A percentile compares a stretch with the other conserved stretches of the same genome.
These are phyloP conservation scores for Dryomyza anilis DNA, from an alignment of 2,888 invertebrate genomes.

Conservation along the genomic window DNA sequence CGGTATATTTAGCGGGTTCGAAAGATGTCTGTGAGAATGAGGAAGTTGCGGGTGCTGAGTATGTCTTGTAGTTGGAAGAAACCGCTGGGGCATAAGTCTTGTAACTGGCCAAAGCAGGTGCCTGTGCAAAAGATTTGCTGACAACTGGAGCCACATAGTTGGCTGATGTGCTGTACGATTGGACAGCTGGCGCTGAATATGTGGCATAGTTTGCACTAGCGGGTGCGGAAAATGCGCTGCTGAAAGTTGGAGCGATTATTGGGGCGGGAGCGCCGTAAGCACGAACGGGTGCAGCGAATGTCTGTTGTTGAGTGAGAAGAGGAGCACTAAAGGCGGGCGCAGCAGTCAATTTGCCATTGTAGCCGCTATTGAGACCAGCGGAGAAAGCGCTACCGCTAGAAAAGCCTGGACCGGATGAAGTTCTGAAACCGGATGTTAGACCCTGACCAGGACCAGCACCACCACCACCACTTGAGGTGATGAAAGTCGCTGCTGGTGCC, in stretches of 20 bases:
- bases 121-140: too few relatives aligned
- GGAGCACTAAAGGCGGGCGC: background rate
- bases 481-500: too few relatives aligned
- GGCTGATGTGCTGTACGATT: background rate
- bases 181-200: slow-evolving; percentile 10
- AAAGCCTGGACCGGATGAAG: too few relatives aligned
- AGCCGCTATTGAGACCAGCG: too few relatives aligned
- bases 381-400: too few relatives aligned
- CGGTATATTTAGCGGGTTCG: background rate
- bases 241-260: slow-evolving; percentile 13
- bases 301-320: slow-evolving; percentile 24
- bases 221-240: slow-evolving; percentile 17
- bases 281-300: slow-evolving; percentile 22
- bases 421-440: too few relatives aligned
- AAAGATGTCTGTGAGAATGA: background rate
- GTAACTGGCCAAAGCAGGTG: slow-evolving; percentile 1
- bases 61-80: background rate
- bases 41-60: background rate
- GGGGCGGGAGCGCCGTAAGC: background rate
- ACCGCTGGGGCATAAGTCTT: slow-evolving; percentile 9
- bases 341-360: background rate
- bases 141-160: background rate
- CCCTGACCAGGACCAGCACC: background rate
- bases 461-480: too few relatives aligned
- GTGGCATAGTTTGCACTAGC: slow-evolving; percentile 20